Evolutionary conservation across 2,888 invertebrate genomes (phyloP), one percentile per base, ranked within the genome.

Genomic region (Sphaerophoria rueppellii): DNA sequence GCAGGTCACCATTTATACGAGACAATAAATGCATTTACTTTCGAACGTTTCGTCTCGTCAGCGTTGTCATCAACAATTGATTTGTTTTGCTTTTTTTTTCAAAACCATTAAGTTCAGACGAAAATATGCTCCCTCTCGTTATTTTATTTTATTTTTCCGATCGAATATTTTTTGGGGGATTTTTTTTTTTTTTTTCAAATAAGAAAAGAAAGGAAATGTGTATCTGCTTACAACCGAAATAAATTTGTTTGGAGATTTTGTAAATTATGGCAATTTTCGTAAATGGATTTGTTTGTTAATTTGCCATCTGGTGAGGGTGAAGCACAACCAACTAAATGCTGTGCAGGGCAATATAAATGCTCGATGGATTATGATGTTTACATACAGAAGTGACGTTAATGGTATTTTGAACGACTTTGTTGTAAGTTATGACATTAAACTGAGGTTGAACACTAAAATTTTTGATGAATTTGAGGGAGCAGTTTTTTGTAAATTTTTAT

Each of bases 41-140:
- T 46, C 32, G 40, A 73, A 55, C 50, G 24, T 24, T 24, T 24
- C 24, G 24, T 24, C 24, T 24, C 24, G n/a, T 63, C 82, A 61
- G 79, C 75, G 9, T 79, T 65, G 79, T 79, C 74, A 79, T 83
- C 79, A 65, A 75, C 82, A 79, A 83, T 70, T 83, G 82, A 71
- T 48, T 83, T 83, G 79, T 83, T n/a, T n/a, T n/a, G 74, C 71
- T 79, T 70, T 75, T 43, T 43, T 24, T 24, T 24, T 24, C 24
- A 24, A 24, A 24, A 12, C 48, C 79, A 79, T 71, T 82, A 14
- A 61, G 9, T 46, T 34, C 9, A 63, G n/a, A 7, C 34, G 0
- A 50, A 43, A 37, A 65, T 0, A 46, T 60, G 24, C 81, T 72
- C 72, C 72, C 65, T 48, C 40, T 48, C 40, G 16, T 63, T 14